Evolutionary conservation across 2,113 vertebrate genomes (phyloP).

Genomic region (Malurus cyaneus): DNA sequence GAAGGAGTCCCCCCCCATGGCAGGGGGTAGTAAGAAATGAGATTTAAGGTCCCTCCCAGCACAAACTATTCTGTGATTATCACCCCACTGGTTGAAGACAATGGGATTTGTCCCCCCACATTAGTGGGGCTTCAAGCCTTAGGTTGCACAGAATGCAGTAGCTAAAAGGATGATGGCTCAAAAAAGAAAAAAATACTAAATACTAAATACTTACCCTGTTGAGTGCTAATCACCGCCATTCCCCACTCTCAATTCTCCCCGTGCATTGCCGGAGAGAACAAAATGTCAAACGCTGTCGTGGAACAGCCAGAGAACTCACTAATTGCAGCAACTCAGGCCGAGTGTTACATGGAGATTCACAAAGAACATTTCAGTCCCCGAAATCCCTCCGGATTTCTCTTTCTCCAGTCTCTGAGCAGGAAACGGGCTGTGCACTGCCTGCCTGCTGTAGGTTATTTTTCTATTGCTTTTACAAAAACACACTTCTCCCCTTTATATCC

Average conservation of each 20-base stretch:
- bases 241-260: neutral
- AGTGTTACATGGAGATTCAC: neutral
- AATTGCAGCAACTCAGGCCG: neutral
- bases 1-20: neutral
- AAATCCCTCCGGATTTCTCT: neutral
- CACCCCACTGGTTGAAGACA: neutral
- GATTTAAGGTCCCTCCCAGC: neutral
- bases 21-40: neutral
- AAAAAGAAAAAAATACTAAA: neutral
- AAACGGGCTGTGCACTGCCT: neutral
- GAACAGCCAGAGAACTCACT: neutral
- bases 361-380: neutral
- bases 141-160: neutral
- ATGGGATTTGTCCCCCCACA: too few relatives aligned
- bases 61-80: neutral
- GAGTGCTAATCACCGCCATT: neutral
- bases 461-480: neutral
- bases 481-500: neutral
- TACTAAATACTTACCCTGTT: neutral
- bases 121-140: neutral
- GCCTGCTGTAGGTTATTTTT: neutral
- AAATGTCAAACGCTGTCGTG: neutral
- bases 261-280: neutral
- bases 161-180: neutral
- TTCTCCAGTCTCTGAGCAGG: neutral